Conservation (phyloP, 2,888 invertebrate genomes). For the Habrosyne pyritoides region DNA sequence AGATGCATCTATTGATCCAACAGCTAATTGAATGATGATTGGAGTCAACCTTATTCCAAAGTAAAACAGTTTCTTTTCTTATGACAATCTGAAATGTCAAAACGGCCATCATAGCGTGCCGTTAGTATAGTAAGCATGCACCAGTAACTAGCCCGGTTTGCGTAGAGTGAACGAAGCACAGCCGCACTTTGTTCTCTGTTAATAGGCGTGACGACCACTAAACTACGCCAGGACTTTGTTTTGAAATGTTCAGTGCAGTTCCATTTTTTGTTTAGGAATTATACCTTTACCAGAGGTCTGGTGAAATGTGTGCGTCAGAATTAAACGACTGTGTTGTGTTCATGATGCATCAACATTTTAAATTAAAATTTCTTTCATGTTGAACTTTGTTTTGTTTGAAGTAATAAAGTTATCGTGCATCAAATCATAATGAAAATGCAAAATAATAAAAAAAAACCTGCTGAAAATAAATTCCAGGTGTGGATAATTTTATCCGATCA, state of each 20-base stretch:
- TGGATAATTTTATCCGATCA: too few species aligned
- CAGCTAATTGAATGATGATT: too few species aligned
- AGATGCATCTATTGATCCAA: too few species aligned
- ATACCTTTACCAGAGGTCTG: slow-evolving; percentile 11
- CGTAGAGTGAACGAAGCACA: slow-evolving; percentile 8
- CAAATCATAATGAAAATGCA: neutral
- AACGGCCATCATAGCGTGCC: too few species aligned
- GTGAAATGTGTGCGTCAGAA: neutral
- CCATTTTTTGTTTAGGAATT: slow-evolving; percentile 24
- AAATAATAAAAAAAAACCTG: neutral
- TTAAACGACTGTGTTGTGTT: neutral
- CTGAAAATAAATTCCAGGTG: slow-evolving; percentile 7
- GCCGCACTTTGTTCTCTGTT: slow-evolving; percentile 24
- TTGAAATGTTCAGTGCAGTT: slow-evolving; percentile 16
- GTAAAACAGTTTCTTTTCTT: too few species aligned
- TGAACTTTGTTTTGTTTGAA: neutral
- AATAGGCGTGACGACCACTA: slow-evolving; percentile 27
- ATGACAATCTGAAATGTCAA: too few species aligned
- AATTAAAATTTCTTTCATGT: slow-evolving; percentile 1
- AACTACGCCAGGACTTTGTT: slow-evolving; percentile 20
- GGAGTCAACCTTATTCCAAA: too few species aligned
- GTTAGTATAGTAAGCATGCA: too few species aligned
- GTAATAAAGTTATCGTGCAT: slow-evolving; percentile 14
- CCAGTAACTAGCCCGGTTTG: neutral
- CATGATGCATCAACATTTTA: neutral